Conservation (phyloP, 23 tunicate species). For the Halocynthia aurantium region DNA sequence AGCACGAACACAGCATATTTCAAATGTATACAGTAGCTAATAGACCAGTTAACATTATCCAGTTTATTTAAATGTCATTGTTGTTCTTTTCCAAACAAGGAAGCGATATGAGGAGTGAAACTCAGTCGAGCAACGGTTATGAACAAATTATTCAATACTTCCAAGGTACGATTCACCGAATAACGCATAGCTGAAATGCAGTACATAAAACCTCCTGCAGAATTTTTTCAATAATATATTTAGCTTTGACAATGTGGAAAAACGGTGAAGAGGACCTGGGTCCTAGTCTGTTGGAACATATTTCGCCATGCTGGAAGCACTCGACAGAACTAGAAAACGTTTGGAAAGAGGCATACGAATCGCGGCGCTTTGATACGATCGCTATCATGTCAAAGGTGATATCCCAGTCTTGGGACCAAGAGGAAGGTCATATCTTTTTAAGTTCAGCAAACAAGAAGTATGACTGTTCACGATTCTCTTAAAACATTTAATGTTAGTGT, state of each 20-base stretch:
- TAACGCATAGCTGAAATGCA: too few relatives aligned
- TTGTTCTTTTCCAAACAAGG: too few relatives aligned
- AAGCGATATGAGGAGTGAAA: too few relatives aligned
- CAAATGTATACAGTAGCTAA: too few relatives aligned
- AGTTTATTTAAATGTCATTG: too few relatives aligned
- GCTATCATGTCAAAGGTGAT: not conserved
- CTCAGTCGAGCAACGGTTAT: too few relatives aligned
- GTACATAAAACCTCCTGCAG: too few relatives aligned
- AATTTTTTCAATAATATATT: not conserved
- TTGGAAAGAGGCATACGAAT: not conserved
- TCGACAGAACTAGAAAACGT: not conserved
- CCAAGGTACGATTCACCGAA: too few relatives aligned
- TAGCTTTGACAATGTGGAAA: not conserved
- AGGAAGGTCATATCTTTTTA: not conserved
- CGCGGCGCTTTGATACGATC: not conserved
- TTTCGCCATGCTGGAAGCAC: not conserved
- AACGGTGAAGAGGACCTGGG: not conserved
- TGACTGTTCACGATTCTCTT: not conserved
- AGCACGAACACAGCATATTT: too few relatives aligned
- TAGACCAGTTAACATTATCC: too few relatives aligned
- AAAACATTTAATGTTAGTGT: not conserved
- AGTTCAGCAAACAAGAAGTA: not conserved
- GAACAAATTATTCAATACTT: too few relatives aligned
- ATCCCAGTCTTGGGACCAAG: not conserved
- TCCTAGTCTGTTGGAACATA: not conserved